Conservation (phyloP, 2,113 vertebrate species). For the Saccopteryx leptura region DNA sequence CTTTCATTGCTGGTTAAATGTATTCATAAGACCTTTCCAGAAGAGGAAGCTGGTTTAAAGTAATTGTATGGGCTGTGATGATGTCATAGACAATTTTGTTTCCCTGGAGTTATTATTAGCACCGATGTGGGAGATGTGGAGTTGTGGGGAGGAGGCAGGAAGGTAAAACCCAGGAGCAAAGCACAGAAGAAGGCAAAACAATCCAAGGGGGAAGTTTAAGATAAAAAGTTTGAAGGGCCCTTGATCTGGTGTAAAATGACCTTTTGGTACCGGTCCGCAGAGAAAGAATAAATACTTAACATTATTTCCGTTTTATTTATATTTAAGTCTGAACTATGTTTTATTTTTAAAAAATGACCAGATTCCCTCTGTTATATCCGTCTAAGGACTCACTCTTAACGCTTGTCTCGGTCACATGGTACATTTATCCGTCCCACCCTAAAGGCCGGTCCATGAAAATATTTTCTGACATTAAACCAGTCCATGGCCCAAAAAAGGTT, state of each 20-base stretch:
- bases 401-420: too few species aligned
- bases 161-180: constrained; percentile 42
- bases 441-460: too few species aligned
- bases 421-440: too few species aligned
- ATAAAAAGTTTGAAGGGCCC: background rate
- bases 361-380: too few species aligned
- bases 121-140: background rate
- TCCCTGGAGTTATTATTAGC: constrained; percentile 61
- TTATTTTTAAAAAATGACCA: too few species aligned
- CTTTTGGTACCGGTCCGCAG: too few species aligned
- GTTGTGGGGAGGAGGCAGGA: constrained; percentile 39
- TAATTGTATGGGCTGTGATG: constrained; percentile 10
- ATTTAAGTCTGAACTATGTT: too few species aligned
- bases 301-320: too few species aligned
- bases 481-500: too few species aligned
- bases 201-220: background rate
- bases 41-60: constrained; percentile 55
- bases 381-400: too few species aligned
- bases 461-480: too few species aligned
- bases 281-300: too few species aligned
- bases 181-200: constrained; percentile 15
- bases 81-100: constrained; percentile 40
- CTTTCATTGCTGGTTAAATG: constrained; percentile 9
- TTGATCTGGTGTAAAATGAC: background rate
- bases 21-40: background rate